phyloP scores from a whole-genome alignment of 2,888 invertebrate genomes.

The Mythimna lalbum region DNA sequence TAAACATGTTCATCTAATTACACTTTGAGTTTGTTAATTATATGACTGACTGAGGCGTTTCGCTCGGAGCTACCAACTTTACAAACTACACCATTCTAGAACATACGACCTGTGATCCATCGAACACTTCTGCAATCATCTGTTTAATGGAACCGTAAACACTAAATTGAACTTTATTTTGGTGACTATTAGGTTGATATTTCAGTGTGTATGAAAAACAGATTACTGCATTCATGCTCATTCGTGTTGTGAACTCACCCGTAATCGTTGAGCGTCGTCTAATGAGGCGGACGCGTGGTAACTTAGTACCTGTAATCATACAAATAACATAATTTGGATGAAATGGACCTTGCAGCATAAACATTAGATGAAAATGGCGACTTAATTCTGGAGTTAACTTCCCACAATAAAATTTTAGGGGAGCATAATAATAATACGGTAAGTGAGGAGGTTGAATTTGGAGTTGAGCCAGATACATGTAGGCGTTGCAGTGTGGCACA shows the following conservation, averaged over 20 bases:
- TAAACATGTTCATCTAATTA: constrained; percentile 57
- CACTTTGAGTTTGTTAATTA: constrained; percentile 58
- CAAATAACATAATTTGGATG: constrained; percentile 40
- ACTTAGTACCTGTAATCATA: constrained; percentile 92
- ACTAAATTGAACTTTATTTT: constrained; percentile 24
- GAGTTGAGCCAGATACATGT: constrained; percentile 48
- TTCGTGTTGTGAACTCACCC: constrained; percentile 91
- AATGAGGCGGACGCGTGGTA: constrained; percentile 98
- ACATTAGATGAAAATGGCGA: constrained; percentile 11
- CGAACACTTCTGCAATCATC: constrained; percentile 40
- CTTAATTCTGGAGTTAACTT: constrained; percentile 19
- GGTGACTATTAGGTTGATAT: background rate
- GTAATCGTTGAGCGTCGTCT: constrained; percentile 96
- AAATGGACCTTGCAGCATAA: constrained; percentile 19
- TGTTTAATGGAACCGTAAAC: background rate
- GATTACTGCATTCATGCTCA: constrained; percentile 35
- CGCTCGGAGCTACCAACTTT: constrained; percentile 51
- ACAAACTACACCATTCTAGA: constrained; percentile 37
- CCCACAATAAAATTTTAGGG: constrained; percentile 23
- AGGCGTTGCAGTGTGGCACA: constrained; percentile 46
- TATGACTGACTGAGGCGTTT: constrained; percentile 52
- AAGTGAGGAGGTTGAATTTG: constrained; percentile 44
- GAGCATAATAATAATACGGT: constrained; percentile 39
- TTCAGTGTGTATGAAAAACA: constrained; percentile 21
- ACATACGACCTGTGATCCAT: constrained; percentile 35